Conservation (phyloP, 2,797 vertebrate species). For the Prionace glauca region DNA sequence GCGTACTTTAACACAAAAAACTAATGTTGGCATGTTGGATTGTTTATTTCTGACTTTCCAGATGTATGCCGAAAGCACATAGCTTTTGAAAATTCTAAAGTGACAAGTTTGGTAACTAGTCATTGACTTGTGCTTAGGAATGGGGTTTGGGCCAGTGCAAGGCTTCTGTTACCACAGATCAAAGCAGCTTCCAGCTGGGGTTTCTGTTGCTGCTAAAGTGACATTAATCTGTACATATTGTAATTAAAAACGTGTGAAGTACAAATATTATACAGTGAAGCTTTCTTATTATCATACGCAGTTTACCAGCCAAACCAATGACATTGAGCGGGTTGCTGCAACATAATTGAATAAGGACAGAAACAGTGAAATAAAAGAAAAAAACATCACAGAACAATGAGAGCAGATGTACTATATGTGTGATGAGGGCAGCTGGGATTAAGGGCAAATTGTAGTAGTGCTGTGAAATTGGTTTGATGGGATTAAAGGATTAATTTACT, state of each 20-base stretch:
- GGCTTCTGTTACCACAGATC: conserved; percentile 3
- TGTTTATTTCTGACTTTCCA: conserved; percentile 4
- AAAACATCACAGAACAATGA: conserved; percentile 1
- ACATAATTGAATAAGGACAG: conserved; percentile 22
- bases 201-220: conserved; percentile 24
- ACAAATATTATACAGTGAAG: conserved; percentile 25
- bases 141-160: background rate
- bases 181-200: conserved; percentile 9
- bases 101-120: background rate
- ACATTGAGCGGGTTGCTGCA: conserved; percentile 24
- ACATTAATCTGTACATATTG: conserved; percentile 34
- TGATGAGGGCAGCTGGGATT: background rate
- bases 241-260: conserved; percentile 36
- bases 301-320: conserved; percentile 13
- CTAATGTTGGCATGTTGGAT: background rate
- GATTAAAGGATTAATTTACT: conserved; percentile 25
- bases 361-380: background rate
- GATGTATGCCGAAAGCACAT: background rate
- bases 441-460: background rate
- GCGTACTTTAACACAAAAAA: background rate
- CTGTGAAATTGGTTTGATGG: conserved; percentile 30
- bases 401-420: conserved; percentile 1
- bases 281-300: conserved; percentile 8
- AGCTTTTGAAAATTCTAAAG: conserved; percentile 18
- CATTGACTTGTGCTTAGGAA: background rate